Evolutionary conservation across 2,888 invertebrate species (phyloP), one percentile per base, ranked within the genome.

Genomic region (Chloromyia formosa): DNA sequence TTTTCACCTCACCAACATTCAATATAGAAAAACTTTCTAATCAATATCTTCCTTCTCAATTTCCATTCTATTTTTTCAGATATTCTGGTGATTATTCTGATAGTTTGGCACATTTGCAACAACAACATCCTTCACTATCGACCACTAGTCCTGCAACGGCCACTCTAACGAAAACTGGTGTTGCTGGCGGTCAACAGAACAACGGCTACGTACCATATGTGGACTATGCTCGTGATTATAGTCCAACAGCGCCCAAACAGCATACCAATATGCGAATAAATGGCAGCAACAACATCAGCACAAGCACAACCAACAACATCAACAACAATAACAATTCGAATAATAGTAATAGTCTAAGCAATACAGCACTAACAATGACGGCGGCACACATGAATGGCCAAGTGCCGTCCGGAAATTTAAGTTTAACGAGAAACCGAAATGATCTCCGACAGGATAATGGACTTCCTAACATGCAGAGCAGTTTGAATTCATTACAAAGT

Each of bases 181-280:
- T 9, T 1, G 62, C 14, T n/a, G 73, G 60, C 77, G 93, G 93
- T 74, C 92, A 93, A 80, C 93, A 92, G 84, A 92, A 91, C 84
- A 94, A 94, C 82, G 94, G 94, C 27, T 95, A 94, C 84, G 92
- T 94, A 77, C 94, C 94, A 0, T 96, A 95, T 84, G 94, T 94
- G 62, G 95, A 96, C 84, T 96, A 94, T 83, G 90, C 92, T 7
- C 90, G 94, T 42, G 95, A 96, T 84, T 96, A 95, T 85, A 94
- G 93, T 81, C 95, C 95, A 1, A 94, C 95, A 4, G 90, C 85
- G 0, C 84, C 75, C 27, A 64, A 61, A 73, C 64, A 64, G n/a
- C 60, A 56, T 45, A 18, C 42, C 35, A 73, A 60, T 20, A 45
- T 58, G 1, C 23, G 60, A n/a, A 54, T 54, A 56, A 56, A 53